A percentile compares a stretch with the other conserved stretches of the same genome.
phyloP scores from a whole-genome alignment of 2,888 invertebrate species.

The Epinotia nisella region DNA sequence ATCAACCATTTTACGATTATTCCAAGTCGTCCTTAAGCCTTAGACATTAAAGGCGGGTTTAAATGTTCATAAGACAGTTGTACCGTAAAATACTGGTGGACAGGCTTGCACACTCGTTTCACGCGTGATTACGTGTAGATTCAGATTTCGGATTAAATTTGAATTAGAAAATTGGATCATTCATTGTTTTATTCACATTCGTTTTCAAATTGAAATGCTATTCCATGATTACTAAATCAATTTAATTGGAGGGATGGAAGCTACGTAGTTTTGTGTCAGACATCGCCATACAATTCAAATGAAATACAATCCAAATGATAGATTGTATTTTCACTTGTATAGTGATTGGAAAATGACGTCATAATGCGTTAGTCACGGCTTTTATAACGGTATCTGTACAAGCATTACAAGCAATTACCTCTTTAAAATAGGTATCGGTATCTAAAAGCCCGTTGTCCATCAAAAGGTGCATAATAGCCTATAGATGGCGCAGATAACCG shows the following conservation, averaged over 20 bases:
- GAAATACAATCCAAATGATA: not conserved
- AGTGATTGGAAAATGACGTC: constrained; percentile 15
- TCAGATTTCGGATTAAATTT: constrained; percentile 33
- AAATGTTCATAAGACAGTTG: not conserved
- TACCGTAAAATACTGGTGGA: constrained; percentile 9
- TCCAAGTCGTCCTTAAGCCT: not conserved
- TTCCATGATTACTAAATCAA: not conserved
- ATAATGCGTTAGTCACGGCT: constrained; percentile 25
- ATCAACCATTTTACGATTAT: not conserved
- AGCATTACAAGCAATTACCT: constrained; percentile 35
- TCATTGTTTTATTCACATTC: constrained; percentile 27
- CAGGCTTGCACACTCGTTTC: constrained; percentile 44
- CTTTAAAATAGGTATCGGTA: constrained; percentile 52
- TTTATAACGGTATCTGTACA: constrained; percentile 4
- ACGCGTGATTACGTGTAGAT: constrained; percentile 37
- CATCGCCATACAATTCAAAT: not conserved
- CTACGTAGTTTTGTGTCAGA: not conserved
- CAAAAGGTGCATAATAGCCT: constrained; percentile 80
- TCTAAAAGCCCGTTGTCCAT: constrained; percentile 72
- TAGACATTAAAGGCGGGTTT: constrained; percentile 9
- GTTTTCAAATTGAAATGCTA: constrained; percentile 15
- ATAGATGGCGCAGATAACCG: constrained; percentile 78
- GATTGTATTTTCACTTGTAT: not conserved
- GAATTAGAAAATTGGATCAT: constrained; percentile 34
- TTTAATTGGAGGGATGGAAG: constrained; percentile 11